Base-by-base conservation (phyloP, 2,888 invertebrate species). In the Troides helena region DNA sequence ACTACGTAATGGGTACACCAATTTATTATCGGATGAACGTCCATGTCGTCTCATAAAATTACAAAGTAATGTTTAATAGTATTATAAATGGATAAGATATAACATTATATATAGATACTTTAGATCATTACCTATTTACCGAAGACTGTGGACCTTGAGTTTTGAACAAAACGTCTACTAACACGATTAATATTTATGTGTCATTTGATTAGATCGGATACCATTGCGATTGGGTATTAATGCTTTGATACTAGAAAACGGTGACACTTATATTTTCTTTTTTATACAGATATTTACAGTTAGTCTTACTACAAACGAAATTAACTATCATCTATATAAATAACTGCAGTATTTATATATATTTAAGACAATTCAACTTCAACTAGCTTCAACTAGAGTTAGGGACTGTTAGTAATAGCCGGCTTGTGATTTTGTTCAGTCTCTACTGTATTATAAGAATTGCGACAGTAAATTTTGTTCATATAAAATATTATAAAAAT, bases 351-450 rank as follows among this genome's bases (percentile, higher is more conserved):
- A 14, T 10, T 43, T 10, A 43, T 10, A 10, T 43, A 10, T 46
- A 14, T 14, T 46, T 12, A 14, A 46, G 39, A 14, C 12, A 46
- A 4, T 12, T 21, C 21, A 21, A 21, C 14, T 14, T 1, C 1
- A 12, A 12, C 4, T 1, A 0, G 4, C 14, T 14, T 1, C 1
- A 12, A 12, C 4, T 1, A 0, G 4, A 1, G 14, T 12, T 46
- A 12, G 3, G 14, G 12, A 12, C 46, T 43, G 1, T 30, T 30
- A 3, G 3, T 30, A 30, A 30, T 30, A 3, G 30, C 3, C 30
- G 30, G 30, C 5, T 3, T 30, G 30, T 30, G 30, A 30, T 30
- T 30, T 30, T 30, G 30, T 30, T 30, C 25, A 30, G 25, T 30
- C 25, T 2, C 25, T 30, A 30, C 25, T 30, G 25, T 30, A 30